Base-by-base conservation (phyloP, 2,797 vertebrate genomes). In the Gobionotothen gibberifrons region DNA sequence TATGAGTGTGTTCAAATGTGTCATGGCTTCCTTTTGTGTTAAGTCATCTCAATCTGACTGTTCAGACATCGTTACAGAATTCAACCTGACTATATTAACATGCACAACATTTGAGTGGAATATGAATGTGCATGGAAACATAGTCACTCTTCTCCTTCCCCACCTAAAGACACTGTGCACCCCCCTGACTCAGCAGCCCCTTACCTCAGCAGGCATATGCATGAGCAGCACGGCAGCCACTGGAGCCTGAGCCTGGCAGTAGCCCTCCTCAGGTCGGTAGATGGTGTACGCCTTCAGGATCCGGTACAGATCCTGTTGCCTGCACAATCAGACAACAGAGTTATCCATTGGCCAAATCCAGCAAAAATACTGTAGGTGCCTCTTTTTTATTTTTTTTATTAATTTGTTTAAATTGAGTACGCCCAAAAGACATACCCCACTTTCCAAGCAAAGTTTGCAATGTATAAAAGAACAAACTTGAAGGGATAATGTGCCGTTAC, bases 141-240 rank as follows among this genome's bases (percentile, higher is more conserved):
- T 12, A 49, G n/a, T 49, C 48, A 49, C n/a, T 21, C 16, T 14
- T 48, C 42, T 58, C 2, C 2, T 36, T 47, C 22, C 13, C 15
- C 11, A 60, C 21, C 3, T n/a, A 13, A 51, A 32, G 22, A 42
- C n/a, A 69, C 26, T 32, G 13, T 22, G 8, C 9, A 13, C 3
- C 42, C 10, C 10, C 1, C 2, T 10, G 3, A 12, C 26, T 58
- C 54, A 15, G 7, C 6, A 11, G 9, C 6, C 16, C 5, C 95
- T 93, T 74, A 97, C 96, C 96, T 98, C 97, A 4, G 97, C 97
- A n/a, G 97, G 97, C 97, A 98, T 98, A 75, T 97, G 97, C 97
- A 98, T 98, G 70, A 98, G 95, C 78, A 98, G 90, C 56, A 98
- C 97, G 0, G 97, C 97, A 0, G 97, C 97, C 82, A 97, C 97